Base-by-base conservation (phyloP, 2,888 invertebrate species). In the Eupithecia pulchellata region DNA sequence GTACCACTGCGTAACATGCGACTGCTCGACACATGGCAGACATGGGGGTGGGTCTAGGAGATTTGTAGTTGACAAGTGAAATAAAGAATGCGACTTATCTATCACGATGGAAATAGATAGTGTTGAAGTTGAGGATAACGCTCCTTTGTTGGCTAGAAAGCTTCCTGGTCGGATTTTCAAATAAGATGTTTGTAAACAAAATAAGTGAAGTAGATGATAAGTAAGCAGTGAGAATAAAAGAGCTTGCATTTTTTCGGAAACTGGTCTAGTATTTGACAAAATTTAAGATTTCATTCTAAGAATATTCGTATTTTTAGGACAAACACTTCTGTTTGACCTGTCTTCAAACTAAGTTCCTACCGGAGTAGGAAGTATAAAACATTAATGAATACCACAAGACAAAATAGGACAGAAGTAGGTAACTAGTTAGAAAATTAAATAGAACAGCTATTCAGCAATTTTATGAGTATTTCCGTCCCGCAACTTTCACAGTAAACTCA, bases 41-140 rank as follows among this genome's bases (percentile, higher is more conserved):
- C 89, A 88, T 88, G 91, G 83, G 78, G 92, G 91, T 88, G 91
- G 90, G 88, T 85, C 87, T 84, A 76, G 79, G 90, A 93, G 93
- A 93, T 93, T 93, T 93, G 92, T 93, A 82, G 93, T 86, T 90
- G 93, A 89, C 90, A 87, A 86, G 84, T 87, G 85, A 86, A 88
- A 89, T 91, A 89, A 89, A 88, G 88, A 86, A 87, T 82, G 83
- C 79, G 82, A 84, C 84, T 85, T 83, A 86, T 84, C 81, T 80
- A 82, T 83, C 79, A 75, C 77, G 75, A 73, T 73, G 79, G 80
- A 81, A 77, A 76, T 78, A 79, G 79, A 77, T 81, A 76, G 72
- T 75, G 77, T 78, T 68, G 72, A 74, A 66, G 47, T 63, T 52
- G 17, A 34, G 57, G 36, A 63, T 71, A 67, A 64, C 63, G 39